These are phyloP conservation scores for Balaeniceps rex DNA, from an alignment of 2,113 vertebrate genomes.

Conservation along the genomic window DNA sequence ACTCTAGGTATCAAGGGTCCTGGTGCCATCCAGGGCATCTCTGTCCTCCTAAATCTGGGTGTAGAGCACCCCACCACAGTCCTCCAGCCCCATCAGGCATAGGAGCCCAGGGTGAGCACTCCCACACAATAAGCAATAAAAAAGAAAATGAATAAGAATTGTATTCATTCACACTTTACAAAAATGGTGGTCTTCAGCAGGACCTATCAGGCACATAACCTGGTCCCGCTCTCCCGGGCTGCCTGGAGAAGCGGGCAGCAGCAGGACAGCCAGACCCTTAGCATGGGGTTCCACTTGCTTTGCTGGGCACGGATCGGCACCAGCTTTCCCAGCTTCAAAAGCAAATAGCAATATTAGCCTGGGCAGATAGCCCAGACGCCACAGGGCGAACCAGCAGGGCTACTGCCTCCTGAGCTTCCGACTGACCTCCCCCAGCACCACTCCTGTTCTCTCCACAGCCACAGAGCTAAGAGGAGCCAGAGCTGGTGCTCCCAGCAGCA, in stretches of 20 bases:
- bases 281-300: background rate
- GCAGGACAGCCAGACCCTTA: background rate
- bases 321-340: background rate
- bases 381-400: background rate
- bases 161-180: background rate
- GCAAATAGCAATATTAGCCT: background rate
- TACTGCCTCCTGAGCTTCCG: background rate
- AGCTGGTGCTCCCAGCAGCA: background rate
- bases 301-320: accelerated
- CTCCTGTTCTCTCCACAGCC: background rate
- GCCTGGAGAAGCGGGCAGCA: background rate
- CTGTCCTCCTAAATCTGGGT: background rate
- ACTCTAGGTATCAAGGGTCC: background rate
- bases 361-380: background rate
- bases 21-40: background rate
- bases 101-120: background rate
- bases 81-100: background rate
- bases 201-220: background rate
- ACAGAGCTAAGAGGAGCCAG: background rate
- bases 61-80: background rate
- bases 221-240: background rate
- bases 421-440: background rate
- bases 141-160: accelerated
- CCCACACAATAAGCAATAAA: no score
- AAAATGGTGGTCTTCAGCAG: background rate